Evolutionary conservation across 2,888 invertebrate genomes (phyloP).

Genomic region (Alviniconcha strummeri): DNA sequence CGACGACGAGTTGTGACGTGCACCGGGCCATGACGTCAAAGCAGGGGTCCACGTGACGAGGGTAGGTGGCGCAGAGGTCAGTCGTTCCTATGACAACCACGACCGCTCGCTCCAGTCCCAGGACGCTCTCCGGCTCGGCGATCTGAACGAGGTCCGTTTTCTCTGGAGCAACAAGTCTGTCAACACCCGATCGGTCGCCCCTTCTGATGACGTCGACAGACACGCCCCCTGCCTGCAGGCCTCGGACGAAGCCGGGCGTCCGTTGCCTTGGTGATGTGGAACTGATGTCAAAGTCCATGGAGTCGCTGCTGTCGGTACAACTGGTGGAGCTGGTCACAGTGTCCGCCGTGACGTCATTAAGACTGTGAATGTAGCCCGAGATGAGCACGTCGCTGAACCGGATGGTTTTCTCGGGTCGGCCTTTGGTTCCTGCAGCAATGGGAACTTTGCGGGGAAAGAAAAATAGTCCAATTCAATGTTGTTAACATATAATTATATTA

Average conservation of each 20-base stretch:
- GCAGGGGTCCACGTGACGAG: conserved; percentile 8
- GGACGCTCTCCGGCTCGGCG: not conserved
- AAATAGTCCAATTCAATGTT: too few relatives aligned
- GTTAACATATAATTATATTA: too few relatives aligned
- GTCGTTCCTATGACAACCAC: conserved; percentile 5
- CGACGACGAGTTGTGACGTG: conserved; percentile 12
- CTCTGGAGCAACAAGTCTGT: not conserved
- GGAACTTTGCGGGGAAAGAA: too few relatives aligned
- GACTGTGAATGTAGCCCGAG: not conserved
- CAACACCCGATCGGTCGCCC: not conserved
- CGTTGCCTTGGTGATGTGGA: not conserved
- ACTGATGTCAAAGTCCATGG: not conserved
- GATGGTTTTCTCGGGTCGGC: not conserved
- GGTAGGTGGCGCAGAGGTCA: not conserved
- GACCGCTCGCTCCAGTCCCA: conserved; percentile 4
- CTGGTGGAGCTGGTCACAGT: not conserved
- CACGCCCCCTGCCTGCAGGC: not conserved
- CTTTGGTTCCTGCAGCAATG: too few relatives aligned
- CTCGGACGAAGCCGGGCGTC: not conserved
- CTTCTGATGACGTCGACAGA: not conserved
- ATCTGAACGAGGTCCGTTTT: not conserved
- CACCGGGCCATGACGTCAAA: conserved; percentile 22
- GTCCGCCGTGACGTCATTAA: too few relatives aligned
- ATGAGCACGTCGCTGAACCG: conserved; percentile 13
- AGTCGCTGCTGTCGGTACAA: not conserved